Base-by-base conservation (phyloP, 2,888 invertebrate species). In the Alviniconcha strummeri region DNA sequence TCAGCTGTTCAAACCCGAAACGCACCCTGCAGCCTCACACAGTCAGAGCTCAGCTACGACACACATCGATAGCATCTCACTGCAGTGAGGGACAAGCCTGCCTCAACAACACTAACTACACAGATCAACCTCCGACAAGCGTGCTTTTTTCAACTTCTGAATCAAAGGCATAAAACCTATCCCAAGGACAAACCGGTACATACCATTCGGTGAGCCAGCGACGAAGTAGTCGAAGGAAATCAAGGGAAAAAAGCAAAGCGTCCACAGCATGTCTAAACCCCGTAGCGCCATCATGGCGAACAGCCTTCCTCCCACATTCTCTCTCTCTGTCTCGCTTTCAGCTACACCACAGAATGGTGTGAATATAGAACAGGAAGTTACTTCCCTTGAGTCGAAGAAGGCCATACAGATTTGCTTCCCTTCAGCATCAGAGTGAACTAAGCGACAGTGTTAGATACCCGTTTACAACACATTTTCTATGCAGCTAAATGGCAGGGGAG, bases 201-300 rank as follows among this genome's bases (percentile, higher is more conserved):
- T 71, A 71, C 71, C 71, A 19, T 71, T 71, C 7, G 8, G 7
- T 8, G 71, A 17, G 13, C 71, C 71, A 9, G 7, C 8, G 17
- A 17, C 71, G n/a, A 7, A 9, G n/a, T 19, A 11, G 7, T n/a
- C 17, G 13, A 71, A 17, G 17, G 17, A 8, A 71, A 71, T 7
- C 71, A n/a, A 19, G 7, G 17, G 13, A 71, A 19, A 71, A 71
- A 71, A 8, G 7, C 17, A 19, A n/a, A 9, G 17, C 1, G n/a
- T 8, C 13, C 17, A 19, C 17, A 71, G 17, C 71, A 19, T 17
- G 71, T 71, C 71, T 71, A 71, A 71, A 71, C 17, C 71, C n/a
- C 71, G 71, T n/a, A 17, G 5, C 8, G 71, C 71, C 71, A 71
- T 71, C 71, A 71, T 71, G 71, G 71, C 71, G 71, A 71, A 71